A percentile compares a stretch with the other conserved stretches of the same genome.
phyloP scores from a whole-genome alignment of 2,888 invertebrate genomes.

The Agonopterix arenella region DNA sequence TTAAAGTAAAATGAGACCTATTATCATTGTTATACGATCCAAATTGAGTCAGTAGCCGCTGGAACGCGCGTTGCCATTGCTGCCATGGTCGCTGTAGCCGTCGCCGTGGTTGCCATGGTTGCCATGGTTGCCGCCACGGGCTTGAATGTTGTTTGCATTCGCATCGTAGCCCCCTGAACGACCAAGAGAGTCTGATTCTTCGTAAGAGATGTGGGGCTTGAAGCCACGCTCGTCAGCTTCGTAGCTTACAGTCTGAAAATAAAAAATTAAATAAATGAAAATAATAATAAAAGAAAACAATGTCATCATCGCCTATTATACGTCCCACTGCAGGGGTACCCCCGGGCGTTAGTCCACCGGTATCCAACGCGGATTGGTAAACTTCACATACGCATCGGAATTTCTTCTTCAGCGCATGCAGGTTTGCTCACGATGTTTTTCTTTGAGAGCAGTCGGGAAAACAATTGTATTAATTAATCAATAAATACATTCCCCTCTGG shows the following conservation, averaged over 20 bases:
- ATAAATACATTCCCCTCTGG: too few relatives aligned
- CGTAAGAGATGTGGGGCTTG: slow-evolving; percentile 80
- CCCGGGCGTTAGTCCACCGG: too few relatives aligned
- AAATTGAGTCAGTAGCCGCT: slow-evolving; percentile 35
- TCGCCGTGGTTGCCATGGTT: slow-evolving; percentile 24
- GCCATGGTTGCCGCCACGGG: slow-evolving; percentile 7
- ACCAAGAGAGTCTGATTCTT: slow-evolving; percentile 61
- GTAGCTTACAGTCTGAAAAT: slow-evolving; percentile 78
- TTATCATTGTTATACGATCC: slow-evolving; percentile 5
- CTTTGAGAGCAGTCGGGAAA: too few relatives aligned
- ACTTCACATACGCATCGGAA: too few relatives aligned
- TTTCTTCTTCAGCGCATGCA: too few relatives aligned
- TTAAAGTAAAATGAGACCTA: slow-evolving; percentile 13
- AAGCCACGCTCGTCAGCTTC: slow-evolving; percentile 81
- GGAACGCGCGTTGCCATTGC: slow-evolving; percentile 18
- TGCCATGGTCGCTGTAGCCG: slow-evolving; percentile 24
- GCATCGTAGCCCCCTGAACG: slow-evolving; percentile 51
- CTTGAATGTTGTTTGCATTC: slow-evolving; percentile 40
- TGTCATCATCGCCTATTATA: too few relatives aligned
- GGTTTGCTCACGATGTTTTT: too few relatives aligned
- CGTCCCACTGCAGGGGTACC: too few relatives aligned
- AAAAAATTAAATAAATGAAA: too few relatives aligned
- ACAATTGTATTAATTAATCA: too few relatives aligned
- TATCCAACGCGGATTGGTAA: too few relatives aligned
- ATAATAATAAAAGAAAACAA: too few relatives aligned